phyloP scores from a whole-genome alignment of 2,888 invertebrate genomes.

The Dryococelus australis region DNA sequence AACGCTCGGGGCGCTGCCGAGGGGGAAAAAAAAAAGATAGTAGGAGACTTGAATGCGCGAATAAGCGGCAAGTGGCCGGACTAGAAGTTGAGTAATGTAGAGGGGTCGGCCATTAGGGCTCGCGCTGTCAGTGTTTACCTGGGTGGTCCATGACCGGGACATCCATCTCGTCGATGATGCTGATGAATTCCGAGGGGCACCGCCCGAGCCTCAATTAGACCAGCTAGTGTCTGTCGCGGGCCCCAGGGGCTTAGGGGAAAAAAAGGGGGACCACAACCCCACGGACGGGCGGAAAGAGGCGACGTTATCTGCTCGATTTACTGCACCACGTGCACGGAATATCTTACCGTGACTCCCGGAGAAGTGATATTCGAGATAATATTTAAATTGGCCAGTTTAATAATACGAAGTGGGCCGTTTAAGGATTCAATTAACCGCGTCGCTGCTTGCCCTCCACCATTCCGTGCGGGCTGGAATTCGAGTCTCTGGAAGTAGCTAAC shows the following conservation, averaged over 20 bases:
- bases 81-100: neutral
- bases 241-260: neutral
- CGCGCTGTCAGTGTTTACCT: neutral
- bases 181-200: neutral
- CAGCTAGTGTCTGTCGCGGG: neutral
- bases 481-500: neutral
- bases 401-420: neutral
- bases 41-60: neutral
- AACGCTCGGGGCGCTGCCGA: too few relatives aligned
- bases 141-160: neutral
- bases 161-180: neutral
- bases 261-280: neutral
- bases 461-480: neutral
- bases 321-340: neutral
- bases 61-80: neutral
- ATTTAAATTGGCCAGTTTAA: conserved; percentile 7
- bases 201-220: neutral
- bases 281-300: neutral
- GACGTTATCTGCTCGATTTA: neutral
- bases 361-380: neutral
- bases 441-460: neutral
- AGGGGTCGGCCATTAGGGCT: neutral
- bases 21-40: neutral
- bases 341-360: neutral
- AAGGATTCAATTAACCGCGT: neutral